Conservation (phyloP, 2,113 vertebrate genomes). For the Otus sunia region DNA sequence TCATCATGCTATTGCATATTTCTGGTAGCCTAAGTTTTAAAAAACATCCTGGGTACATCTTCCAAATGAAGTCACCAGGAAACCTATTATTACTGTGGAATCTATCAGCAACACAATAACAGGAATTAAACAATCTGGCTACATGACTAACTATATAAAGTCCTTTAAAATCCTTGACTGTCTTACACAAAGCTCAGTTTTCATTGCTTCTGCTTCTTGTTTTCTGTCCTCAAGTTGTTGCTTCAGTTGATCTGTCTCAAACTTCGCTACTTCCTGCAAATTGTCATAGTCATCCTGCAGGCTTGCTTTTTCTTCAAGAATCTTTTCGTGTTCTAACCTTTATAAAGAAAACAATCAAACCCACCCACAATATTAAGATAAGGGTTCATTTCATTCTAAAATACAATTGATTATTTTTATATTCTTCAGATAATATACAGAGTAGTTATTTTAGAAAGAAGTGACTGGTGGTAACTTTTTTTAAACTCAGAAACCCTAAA, state of each 20-base stretch:
- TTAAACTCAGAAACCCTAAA: background rate
- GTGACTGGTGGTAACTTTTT: background rate
- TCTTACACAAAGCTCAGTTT: slow-evolving; percentile 80
- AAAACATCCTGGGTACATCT: background rate
- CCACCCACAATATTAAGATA: background rate
- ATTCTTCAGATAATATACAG: background rate
- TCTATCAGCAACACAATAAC: background rate
- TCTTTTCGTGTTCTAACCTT: slow-evolving; percentile 89
- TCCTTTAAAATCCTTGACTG: background rate
- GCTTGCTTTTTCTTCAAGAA: slow-evolving; percentile 86
- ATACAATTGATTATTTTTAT: background rate
- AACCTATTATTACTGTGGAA: background rate
- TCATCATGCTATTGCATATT: background rate
- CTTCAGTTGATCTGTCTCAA: slow-evolving; percentile 85
- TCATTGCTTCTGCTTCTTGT: slow-evolving; percentile 78
- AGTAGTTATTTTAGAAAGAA: background rate
- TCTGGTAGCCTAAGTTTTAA: background rate
- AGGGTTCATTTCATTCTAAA: background rate
- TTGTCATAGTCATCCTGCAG: slow-evolving; percentile 91
- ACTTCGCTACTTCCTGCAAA: slow-evolving; percentile 89
- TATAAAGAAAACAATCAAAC: background rate
- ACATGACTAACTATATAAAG: background rate
- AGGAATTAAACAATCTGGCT: background rate
- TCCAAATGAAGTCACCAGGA: background rate
- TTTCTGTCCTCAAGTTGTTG: slow-evolving; percentile 81